Evolutionary conservation across 2,888 invertebrate genomes (phyloP), one percentile per base, ranked within the genome.

Genomic region (Ophion slaviceki): DNA sequence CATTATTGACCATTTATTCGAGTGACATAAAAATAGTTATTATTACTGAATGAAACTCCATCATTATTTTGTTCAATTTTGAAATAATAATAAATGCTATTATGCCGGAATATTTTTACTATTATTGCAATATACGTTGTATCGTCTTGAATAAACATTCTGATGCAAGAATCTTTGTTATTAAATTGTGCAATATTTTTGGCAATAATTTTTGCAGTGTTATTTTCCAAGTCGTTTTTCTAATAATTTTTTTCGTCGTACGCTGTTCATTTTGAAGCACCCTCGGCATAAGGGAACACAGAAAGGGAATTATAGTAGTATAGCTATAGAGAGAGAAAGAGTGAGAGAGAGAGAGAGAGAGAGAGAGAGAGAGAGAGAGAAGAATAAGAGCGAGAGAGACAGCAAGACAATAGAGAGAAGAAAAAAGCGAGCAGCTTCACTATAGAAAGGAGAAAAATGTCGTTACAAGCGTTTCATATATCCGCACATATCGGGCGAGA

Each of bases 401-500:
- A 53, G 79, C 17, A 47, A 28, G 59, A 75, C 11, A 79, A 70
- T 36, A 62, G 45, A 57, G 57, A 20, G 61, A 75, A 62, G n/a
- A 67, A 81, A 70, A 32, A 78, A 61, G 61, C 66, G 4, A 53
- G 72, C 40, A 28, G 67, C 36, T 71, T 7, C 59, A 32, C 57
- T 70, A 70, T 24, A 67, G 53, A 78, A 40, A 77, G 71, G 76
- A 59, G 78, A 76, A 82, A 85, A 85, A 79, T 85, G 71, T 79
- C 79, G 74, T 78, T 67, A 45, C 17, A 70, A 81, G 68, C 84
- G 78, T 75, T 82, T 85, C 70, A 79, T 70, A 78, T 78, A 85
- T 76, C 71, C 66, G 45, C 62, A 66, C 75, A 79, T 85, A 85
- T 85, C 82, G 79, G 75, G 14, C 79, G 71, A 45, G 78, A 61